Evolutionary conservation across 2,888 invertebrate genomes (phyloP).

Genomic region (Tortricodes alternella): DNA sequence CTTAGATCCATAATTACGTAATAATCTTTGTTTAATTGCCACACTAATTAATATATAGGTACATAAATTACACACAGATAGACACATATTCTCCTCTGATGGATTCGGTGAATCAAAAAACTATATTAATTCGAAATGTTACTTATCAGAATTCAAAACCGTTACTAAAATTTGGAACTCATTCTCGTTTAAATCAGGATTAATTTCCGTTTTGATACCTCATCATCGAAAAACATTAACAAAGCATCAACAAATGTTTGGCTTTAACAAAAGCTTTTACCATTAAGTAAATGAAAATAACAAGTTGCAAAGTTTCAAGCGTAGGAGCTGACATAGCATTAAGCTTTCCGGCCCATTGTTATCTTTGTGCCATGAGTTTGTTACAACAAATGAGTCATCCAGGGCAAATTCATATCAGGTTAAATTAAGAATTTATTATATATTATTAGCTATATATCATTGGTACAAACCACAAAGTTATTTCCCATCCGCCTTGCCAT

Average conservation of each 20-base stretch:
- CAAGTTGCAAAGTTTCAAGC: slow-evolving; percentile 8
- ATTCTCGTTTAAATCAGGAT: neutral
- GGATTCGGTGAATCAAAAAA: no score
- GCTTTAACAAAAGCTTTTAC: slow-evolving; percentile 23
- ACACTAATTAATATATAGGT: no score
- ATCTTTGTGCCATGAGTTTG: neutral
- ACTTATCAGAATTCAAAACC: neutral
- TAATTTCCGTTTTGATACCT: slow-evolving; percentile 22
- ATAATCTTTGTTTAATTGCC: no score
- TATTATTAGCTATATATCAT: no score
- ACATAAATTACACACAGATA: no score
- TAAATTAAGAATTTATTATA: no score
- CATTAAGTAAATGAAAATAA: slow-evolving; percentile 29
- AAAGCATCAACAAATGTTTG: slow-evolving; percentile 1
- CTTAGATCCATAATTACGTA: no score
- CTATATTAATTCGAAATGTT: no score
- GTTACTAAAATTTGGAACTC: neutral
- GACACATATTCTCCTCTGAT: no score
- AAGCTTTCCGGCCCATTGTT: slow-evolving; percentile 4
- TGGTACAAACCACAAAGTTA: no score
- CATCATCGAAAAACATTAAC: slow-evolving; percentile 1
- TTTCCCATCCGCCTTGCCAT: no score
- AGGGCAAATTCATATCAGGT: neutral
- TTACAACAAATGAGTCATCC: neutral
- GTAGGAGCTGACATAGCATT: slow-evolving; percentile 1